phyloP scores from a whole-genome alignment of 2,797 vertebrate species.

The Lepilemur ruficaudatus region DNA sequence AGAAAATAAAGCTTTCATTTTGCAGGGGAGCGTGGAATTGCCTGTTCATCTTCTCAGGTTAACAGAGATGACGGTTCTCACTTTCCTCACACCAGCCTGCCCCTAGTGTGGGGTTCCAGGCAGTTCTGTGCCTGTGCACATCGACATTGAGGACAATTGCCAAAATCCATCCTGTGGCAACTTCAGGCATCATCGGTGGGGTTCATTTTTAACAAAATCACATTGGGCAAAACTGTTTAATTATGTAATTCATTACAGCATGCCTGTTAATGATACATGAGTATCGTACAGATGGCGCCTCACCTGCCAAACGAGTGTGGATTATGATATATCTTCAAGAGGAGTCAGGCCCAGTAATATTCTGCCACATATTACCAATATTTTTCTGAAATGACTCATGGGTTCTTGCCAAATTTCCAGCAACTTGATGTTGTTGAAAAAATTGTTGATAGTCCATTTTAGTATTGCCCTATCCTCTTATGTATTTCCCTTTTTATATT shows the following conservation, averaged over 20 bases:
- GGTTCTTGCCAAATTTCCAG: neutral
- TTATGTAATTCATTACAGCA: conserved; percentile 1
- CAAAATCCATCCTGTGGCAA: neutral
- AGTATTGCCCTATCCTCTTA: neutral
- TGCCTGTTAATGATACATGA: conserved; percentile 17
- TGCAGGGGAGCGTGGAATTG: neutral
- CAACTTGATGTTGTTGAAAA: neutral
- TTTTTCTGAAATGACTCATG: neutral
- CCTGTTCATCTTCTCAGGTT: neutral
- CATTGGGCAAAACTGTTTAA: neutral
- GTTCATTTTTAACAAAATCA: conserved; percentile 40
- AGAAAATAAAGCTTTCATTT: neutral
- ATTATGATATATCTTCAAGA: neutral
- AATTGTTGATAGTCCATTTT: neutral
- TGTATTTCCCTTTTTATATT: neutral
- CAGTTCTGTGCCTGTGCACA: neutral
- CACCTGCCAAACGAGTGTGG: conserved; percentile 14
- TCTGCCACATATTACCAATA: neutral
- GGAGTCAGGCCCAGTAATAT: neutral
- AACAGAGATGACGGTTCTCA: neutral
- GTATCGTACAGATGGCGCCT: neutral
- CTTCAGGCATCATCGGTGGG: neutral
- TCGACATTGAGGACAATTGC: neutral
- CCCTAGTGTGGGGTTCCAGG: accelerated
- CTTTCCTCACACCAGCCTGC: neutral